phyloP scores from a whole-genome alignment of 2,797 vertebrate genomes.

The Discoglossus pictus region DNA sequence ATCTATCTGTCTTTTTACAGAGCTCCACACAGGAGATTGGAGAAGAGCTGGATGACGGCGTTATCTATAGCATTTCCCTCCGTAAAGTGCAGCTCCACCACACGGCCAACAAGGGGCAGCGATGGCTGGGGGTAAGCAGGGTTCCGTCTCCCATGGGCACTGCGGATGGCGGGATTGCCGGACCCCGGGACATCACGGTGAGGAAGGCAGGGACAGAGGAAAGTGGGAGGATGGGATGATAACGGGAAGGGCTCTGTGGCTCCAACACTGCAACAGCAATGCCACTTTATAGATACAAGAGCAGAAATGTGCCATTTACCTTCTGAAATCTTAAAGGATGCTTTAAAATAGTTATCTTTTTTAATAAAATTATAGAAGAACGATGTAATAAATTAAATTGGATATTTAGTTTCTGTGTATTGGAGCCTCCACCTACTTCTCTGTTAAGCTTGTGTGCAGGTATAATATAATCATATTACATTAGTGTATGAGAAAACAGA shows the following conservation, averaged over 20 bases:
- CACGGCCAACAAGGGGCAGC: constrained; percentile 89
- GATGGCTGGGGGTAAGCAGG: constrained; percentile 87
- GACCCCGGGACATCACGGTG: constrained; percentile 32
- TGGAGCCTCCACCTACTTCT: too few species aligned
- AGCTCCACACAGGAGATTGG: constrained; percentile 98
- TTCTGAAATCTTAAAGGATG: too few species aligned
- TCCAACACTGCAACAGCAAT: not conserved
- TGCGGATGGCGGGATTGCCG: not conserved
- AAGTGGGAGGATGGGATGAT: not conserved
- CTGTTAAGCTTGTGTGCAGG: too few species aligned
- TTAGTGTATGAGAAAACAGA: too few species aligned
- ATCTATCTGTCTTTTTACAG: constrained; percentile 67
- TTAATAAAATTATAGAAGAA: too few species aligned
- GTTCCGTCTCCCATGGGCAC: constrained; percentile 23
- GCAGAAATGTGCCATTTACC: not conserved
- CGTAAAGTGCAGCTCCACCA: constrained; percentile 93
- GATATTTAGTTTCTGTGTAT: too few species aligned
- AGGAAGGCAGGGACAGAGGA: constrained; percentile 21
- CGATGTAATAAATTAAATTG: too few species aligned
- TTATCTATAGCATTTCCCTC: constrained; percentile 94
- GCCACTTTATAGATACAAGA: too few species aligned
- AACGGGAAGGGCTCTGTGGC: not conserved
- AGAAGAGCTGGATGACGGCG: constrained; percentile 93
- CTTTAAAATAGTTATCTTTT: too few species aligned
- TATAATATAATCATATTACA: too few species aligned